Percentiles rank a stretch among this genome's conserved stretches.
These are phyloP conservation scores for Drosophila novamexicana DNA, from an alignment of 1,140 invertebrate genomes.

Conservation along the genomic window DNA sequence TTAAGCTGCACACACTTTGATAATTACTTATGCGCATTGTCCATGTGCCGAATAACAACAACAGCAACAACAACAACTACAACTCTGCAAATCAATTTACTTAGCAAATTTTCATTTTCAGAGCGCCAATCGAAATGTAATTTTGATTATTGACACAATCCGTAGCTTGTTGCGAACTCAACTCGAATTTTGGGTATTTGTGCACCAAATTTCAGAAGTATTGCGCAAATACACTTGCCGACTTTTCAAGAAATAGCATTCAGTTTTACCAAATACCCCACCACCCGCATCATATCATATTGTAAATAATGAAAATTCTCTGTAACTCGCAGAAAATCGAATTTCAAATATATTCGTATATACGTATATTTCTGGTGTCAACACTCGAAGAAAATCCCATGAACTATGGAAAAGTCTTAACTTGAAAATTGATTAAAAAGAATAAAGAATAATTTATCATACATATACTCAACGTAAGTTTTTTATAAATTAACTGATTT, in stretches of 20 bases:
- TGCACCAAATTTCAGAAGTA: constrained; percentile 39
- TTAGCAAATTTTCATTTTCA: constrained; percentile 18
- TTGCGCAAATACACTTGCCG: constrained; percentile 59
- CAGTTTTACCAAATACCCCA: constrained; percentile 10
- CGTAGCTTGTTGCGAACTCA: neutral
- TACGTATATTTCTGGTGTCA: constrained; percentile 18
- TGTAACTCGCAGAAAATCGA: constrained; percentile 49
- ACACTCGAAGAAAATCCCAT: neutral
- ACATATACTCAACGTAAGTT: too few species aligned
- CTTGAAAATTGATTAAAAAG: neutral
- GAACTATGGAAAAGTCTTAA: neutral
- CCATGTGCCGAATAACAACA: neutral
- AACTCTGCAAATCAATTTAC: constrained; percentile 43
- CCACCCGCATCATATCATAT: constrained; percentile 27
- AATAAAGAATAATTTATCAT: too few species aligned
- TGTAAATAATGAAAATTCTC: constrained; percentile 56
- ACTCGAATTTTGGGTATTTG: constrained; percentile 29
- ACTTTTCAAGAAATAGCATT: constrained; percentile 42
- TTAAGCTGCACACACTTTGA: constrained; percentile 31
- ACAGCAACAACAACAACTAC: too few species aligned
- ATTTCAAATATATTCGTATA: constrained; percentile 40
- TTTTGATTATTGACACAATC: constrained; percentile 14
- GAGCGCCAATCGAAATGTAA: constrained; percentile 47
- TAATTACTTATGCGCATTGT: constrained; percentile 20
- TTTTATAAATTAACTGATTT: too few species aligned